Base-by-base conservation (phyloP, 2,113 vertebrate species). In the Silurus meridionalis region DNA sequence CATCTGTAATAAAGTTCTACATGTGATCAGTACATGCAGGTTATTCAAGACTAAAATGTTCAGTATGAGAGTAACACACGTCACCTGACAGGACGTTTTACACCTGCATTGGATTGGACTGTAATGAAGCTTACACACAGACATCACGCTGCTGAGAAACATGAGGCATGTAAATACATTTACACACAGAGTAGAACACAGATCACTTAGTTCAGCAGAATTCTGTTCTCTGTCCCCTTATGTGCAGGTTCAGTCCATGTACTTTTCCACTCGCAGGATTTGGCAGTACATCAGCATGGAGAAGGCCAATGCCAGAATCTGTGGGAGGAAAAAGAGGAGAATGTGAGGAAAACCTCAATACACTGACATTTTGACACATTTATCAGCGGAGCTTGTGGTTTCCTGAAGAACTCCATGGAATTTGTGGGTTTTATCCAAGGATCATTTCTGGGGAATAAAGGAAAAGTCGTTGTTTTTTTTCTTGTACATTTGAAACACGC, bases 211-310 rank as follows among this genome's bases (percentile, higher is more conserved):
- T 37, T 37, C 37, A 17, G 25, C 19, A 55, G 25, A 58, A 9
- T 19, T 19, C 25, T 79, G 53, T 17, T 9, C 5, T 11, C 50
- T 28, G 50, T n/a, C 14, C 28, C 28, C 13, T 60, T 5, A 23
- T 28, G 3, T 17, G 14, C 46, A 37, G 28, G 75, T n/a, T 95
- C 91, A 97, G 90, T 95, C 93, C 88, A 95, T 71, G 83, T 95
- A 94, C 80, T 96, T 96, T 90, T 96, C 95, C 8, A 93, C 94
- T 8, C 92, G 92, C 57, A 91, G 92, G 63, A 96, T 96, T 48
- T 96, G 96, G 90, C 95, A 96, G 89, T 96, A 96, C 96, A 96
- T 96, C 91, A 96, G 90, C 93, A 96, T 91, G 89, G 96, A 96
- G 92, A 96, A 96, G 8, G 94, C 91, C 85, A 96, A 91, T 52